Percentiles rank a stretch among this genome's conserved stretches.
Evolutionary conservation across 2,113 vertebrate species (phyloP).

Genomic region (Centropus bengalensis): DNA sequence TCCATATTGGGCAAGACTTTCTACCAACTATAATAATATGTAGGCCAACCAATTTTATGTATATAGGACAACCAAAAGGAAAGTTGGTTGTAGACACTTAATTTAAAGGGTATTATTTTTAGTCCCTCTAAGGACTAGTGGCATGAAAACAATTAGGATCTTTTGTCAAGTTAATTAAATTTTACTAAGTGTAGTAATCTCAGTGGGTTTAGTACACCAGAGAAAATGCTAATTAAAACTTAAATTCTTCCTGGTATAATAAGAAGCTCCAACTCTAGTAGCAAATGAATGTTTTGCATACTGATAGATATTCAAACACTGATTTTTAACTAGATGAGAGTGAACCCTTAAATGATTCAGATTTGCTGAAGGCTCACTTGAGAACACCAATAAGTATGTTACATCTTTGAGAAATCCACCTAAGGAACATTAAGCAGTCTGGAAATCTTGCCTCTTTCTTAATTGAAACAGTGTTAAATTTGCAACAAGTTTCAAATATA

Average conservation of each 20-base stretch:
- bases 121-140: conserved; percentile 78
- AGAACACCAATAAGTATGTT: conserved; percentile 56
- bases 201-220: conserved; percentile 82
- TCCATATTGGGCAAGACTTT: conserved; percentile 15
- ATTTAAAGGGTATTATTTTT: conserved; percentile 81
- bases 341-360: conserved; percentile 68
- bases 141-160: conserved; percentile 90
- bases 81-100: conserved; percentile 63
- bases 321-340: conserved; percentile 74
- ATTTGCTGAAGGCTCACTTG: conserved; percentile 70
- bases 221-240: conserved; percentile 91
- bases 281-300: conserved; percentile 75
- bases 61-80: conserved; percentile 67
- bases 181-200: conserved; percentile 90
- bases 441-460: neutral
- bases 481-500: neutral
- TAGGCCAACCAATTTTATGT: conserved; percentile 49
- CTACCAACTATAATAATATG: conserved; percentile 39
- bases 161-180: conserved; percentile 94
- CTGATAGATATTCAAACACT: conserved; percentile 77
- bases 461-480: neutral
- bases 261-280: conserved; percentile 74
- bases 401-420: conserved; percentile 35
- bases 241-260: conserved; percentile 87
- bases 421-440: neutral